phyloP scores from a whole-genome alignment of 1,140 invertebrate genomes.

The Arctopsyche grandis region DNA sequence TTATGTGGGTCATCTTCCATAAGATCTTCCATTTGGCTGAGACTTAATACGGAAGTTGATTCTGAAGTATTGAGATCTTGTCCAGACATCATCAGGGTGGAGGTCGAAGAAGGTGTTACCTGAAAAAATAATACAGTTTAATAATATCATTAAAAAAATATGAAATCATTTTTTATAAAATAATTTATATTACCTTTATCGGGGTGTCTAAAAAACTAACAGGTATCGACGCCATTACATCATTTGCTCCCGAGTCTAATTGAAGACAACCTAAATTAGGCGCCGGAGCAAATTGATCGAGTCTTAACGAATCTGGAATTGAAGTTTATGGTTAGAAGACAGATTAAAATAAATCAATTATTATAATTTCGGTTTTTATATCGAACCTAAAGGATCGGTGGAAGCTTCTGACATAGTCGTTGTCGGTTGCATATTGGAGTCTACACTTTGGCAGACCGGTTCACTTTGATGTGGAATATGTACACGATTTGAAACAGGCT shows the following conservation, averaged over 20 bases:
- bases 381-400: slow-evolving; percentile 47
- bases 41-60: slow-evolving; percentile 65
- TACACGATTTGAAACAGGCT: slow-evolving; percentile 47
- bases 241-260: slow-evolving; percentile 46
- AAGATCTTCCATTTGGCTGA: slow-evolving; percentile 80
- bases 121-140: slow-evolving; percentile 1
- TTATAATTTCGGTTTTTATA: background rate
- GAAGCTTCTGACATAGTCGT: slow-evolving; percentile 7
- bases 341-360: slow-evolving; percentile 1
- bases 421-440: slow-evolving; percentile 28
- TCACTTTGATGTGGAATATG: slow-evolving; percentile 18
- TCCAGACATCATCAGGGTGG: slow-evolving; percentile 58
- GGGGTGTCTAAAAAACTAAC: slow-evolving; percentile 50
- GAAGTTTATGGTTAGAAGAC: background rate
- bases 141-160: background rate
- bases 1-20: slow-evolving; percentile 83
- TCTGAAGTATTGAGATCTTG: slow-evolving; percentile 56
- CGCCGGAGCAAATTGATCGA: slow-evolving; percentile 39
- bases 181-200: slow-evolving; percentile 36
- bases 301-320: slow-evolving; percentile 48
- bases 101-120: slow-evolving; percentile 59
- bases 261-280: slow-evolving; percentile 51
- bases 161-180: background rate
- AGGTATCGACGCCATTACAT: slow-evolving; percentile 49
- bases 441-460: slow-evolving; percentile 32